phyloP scores from a whole-genome alignment of 1,140 invertebrate genomes.

The Sarcophaga bullata region DNA sequence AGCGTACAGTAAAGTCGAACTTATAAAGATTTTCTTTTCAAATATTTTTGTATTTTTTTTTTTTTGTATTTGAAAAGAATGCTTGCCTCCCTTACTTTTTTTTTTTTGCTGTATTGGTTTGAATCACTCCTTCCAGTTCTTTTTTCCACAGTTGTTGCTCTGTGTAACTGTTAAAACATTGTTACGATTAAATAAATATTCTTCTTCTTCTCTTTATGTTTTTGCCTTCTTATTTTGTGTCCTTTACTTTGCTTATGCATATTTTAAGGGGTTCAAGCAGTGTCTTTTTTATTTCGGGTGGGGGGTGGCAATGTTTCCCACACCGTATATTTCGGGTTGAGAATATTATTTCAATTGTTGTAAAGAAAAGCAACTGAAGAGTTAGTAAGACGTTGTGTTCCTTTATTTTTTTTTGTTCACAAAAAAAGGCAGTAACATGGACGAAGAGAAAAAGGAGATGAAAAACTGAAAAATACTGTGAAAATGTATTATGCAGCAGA shows the following conservation, averaged over 20 bases:
- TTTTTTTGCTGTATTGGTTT: no score
- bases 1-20: no score
- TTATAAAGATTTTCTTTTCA: no score
- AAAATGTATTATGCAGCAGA: not conserved
- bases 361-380: not conserved
- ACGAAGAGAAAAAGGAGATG: not conserved
- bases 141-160: no score
- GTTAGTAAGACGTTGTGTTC: not conserved
- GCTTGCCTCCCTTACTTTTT: no score
- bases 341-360: slow-evolving; percentile 22
- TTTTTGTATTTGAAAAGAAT: no score
- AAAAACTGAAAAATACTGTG: not conserved
- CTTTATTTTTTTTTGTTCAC: not conserved
- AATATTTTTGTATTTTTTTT: no score
- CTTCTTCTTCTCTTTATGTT: not conserved
- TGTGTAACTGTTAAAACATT: not conserved
- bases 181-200: slow-evolving; percentile 20
- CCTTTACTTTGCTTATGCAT: not conserved
- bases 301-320: not conserved
- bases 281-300: not conserved
- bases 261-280: not conserved
- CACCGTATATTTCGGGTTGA: not conserved
- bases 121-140: no score
- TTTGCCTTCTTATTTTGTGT: not conserved
- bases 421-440: not conserved